Conservation (phyloP, 2,113 vertebrate genomes). For the Phyllostomus discolor region DNA sequence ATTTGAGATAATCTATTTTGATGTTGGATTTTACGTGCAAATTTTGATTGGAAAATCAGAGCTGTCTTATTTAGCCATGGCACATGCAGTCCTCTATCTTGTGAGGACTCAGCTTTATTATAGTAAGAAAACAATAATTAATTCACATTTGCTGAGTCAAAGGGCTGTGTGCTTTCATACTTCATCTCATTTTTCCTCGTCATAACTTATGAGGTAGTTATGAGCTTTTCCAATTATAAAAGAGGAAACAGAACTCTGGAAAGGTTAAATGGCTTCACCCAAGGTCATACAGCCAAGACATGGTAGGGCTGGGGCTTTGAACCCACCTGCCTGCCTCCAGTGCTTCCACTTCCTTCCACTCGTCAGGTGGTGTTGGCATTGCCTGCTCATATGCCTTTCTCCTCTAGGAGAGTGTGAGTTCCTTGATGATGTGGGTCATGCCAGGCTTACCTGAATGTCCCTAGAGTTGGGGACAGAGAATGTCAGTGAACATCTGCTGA, state of each 20-base stretch:
- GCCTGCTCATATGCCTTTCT: not conserved
- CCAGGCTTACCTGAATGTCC: not conserved
- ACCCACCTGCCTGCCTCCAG: not conserved
- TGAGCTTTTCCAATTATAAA: not conserved
- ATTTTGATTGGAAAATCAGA: not conserved
- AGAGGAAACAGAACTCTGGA: not conserved
- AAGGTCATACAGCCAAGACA: not conserved
- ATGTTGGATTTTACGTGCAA: not conserved
- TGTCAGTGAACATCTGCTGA: not conserved
- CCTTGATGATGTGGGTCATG: not conserved
- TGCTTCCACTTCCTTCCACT: not conserved
- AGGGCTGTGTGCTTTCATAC: not conserved
- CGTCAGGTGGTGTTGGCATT: accelerated
- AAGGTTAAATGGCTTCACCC: not conserved
- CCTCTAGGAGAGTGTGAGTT: not conserved
- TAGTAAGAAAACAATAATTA: accelerated
- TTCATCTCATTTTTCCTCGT: not conserved
- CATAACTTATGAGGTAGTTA: not conserved
- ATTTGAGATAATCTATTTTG: not conserved
- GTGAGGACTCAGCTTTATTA: not conserved
- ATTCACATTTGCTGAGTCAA: not conserved
- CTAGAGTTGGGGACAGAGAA: not conserved
- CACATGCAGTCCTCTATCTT: too few relatives aligned
- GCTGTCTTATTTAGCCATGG: not conserved
- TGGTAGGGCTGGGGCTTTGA: not conserved